Conservation (phyloP, 92 coral and sea anemone genomes). For the Phenganax stokvisi region DNA sequence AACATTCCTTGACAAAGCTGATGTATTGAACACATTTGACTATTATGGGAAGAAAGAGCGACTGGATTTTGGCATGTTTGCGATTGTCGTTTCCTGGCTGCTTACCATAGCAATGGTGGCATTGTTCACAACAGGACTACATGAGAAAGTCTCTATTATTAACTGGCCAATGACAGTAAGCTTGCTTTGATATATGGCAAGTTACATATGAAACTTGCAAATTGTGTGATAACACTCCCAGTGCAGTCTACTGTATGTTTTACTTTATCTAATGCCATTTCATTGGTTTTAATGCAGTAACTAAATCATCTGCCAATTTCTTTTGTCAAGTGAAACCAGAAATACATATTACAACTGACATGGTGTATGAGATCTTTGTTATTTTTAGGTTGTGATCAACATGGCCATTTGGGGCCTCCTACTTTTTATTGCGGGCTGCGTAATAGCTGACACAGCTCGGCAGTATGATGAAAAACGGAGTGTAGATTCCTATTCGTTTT, state of each 20-base stretch:
- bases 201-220: neutral
- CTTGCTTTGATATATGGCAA: neutral
- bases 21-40: neutral
- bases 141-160: slow-evolving; percentile 12
- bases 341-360: neutral
- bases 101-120: neutral
- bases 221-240: neutral
- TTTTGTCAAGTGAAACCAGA: too few relatives aligned
- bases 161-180: slow-evolving; percentile 31
- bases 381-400: slow-evolving; percentile 7
- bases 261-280: too few relatives aligned
- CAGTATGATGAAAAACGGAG: neutral
- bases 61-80: slow-evolving; percentile 5
- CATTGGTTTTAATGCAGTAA: too few relatives aligned
- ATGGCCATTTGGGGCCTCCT: slow-evolving; percentile 12
- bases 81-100: slow-evolving; percentile 14
- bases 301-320: too few relatives aligned
- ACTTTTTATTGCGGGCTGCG: neutral
- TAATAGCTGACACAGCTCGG: slow-evolving; percentile 6
- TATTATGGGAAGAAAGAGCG: neutral
- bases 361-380: too few relatives aligned
- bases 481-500: neutral
- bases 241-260: too few relatives aligned
- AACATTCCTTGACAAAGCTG: slow-evolving; percentile 5
- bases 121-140: slow-evolving; percentile 26